Percentiles rank a stretch among this genome's conserved stretches.
Conservation (phyloP, 1,140 invertebrate genomes). For the Neuroterus valhalla region DNA sequence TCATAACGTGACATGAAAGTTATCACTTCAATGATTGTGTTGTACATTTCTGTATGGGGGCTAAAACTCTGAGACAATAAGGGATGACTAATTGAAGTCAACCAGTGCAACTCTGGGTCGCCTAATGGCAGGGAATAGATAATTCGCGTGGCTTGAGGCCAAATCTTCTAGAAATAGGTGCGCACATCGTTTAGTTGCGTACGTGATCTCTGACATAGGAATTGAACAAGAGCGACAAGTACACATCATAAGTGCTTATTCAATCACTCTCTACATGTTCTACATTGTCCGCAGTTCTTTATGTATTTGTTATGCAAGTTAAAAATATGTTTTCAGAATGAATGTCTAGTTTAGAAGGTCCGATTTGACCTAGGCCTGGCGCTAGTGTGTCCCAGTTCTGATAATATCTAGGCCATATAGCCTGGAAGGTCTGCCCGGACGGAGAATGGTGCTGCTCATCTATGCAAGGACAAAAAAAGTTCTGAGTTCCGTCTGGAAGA, state of each 20-base stretch:
- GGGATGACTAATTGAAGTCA: neutral
- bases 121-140: slow-evolving; percentile 49
- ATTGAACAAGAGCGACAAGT: neutral
- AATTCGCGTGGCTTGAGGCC: slow-evolving; percentile 52
- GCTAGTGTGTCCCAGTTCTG: too few relatives aligned
- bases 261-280: neutral
- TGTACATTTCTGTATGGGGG: slow-evolving; percentile 20
- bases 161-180: slow-evolving; percentile 58
- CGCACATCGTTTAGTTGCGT: slow-evolving; percentile 33
- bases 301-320: too few relatives aligned
- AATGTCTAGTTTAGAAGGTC: too few relatives aligned
- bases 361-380: too few relatives aligned
- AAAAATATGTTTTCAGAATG: too few relatives aligned
- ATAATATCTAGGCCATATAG: too few relatives aligned
- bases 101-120: slow-evolving; percentile 48
- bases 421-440: too few relatives aligned
- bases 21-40: neutral
- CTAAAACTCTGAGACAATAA: slow-evolving; percentile 16
- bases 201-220: neutral
- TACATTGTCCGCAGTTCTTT: too few relatives aligned
- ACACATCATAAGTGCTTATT: slow-evolving; percentile 47
- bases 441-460: too few relatives aligned
- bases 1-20: too few relatives aligned
- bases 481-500: too few relatives aligned
- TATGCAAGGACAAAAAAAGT: too few relatives aligned